Percentiles rank a stretch among this genome's conserved stretches.
These are phyloP conservation scores for Rhinichthys klamathensis DNA, from an alignment of 2,113 vertebrate genomes.

Conservation along the genomic window DNA sequence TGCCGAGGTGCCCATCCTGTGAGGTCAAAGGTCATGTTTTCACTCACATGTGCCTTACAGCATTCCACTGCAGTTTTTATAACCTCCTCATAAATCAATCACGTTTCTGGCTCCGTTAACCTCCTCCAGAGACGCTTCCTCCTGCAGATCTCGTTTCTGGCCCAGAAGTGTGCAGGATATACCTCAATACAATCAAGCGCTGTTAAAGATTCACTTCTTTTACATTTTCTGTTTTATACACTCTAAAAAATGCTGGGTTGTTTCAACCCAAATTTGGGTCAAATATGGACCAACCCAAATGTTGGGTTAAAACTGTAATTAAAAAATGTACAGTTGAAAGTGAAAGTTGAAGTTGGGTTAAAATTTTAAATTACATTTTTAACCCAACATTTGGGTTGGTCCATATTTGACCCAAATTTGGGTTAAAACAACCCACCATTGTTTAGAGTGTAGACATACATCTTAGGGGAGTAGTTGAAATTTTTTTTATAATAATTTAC, in stretches of 20 bases:
- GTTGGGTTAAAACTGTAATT: no score
- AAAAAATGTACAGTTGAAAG: no score
- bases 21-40: slow-evolving; percentile 44
- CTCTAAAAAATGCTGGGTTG: no score
- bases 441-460: no score
- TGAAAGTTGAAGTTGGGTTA: no score
- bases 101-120: not conserved
- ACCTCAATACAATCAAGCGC: not conserved
- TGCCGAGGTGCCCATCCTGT: not conserved
- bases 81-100: slow-evolving; percentile 30
- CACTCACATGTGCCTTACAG: slow-evolving; percentile 15
- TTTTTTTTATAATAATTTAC: not conserved
- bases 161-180: not conserved
- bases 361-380: no score
- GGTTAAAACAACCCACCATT: no score
- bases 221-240: not conserved
- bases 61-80: slow-evolving; percentile 28
- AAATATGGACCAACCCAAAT: no score
- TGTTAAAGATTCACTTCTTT: not conserved
- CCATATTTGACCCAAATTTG: no score
- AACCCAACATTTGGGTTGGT: no score
- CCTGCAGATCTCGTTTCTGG: not conserved
- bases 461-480: no score
- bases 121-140: not conserved
- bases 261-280: no score